Evolutionary conservation across 2,797 vertebrate genomes (phyloP).

Genomic region (Eptatretus atami): DNA sequence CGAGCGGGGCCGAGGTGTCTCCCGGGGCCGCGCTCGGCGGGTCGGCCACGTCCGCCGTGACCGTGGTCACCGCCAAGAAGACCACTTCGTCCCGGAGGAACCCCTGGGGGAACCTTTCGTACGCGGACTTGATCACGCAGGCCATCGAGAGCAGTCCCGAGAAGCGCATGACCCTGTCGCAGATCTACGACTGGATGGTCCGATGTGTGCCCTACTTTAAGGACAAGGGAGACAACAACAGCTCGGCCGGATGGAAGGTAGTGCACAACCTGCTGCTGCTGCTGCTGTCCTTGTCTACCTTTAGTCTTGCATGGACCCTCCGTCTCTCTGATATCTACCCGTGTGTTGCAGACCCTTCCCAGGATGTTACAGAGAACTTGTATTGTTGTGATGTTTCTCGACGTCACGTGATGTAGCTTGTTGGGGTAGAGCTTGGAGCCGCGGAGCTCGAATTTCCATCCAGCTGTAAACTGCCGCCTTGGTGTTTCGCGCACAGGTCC

Average conservation of each 20-base stretch:
- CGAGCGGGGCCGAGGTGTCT: neutral
- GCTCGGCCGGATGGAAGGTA: slow-evolving; percentile 96
- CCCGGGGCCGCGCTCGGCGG: neutral
- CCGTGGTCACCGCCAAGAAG: slow-evolving; percentile 77
- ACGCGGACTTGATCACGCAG: slow-evolving; percentile 75
- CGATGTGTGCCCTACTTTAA: slow-evolving; percentile 88
- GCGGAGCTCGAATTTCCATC: no score
- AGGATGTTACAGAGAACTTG: no score
- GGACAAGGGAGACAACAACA: slow-evolving; percentile 98
- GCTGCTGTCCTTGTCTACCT: no score
- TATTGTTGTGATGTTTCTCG: no score
- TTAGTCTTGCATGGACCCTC: no score
- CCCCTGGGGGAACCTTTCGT: slow-evolving; percentile 89
- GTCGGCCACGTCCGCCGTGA: slow-evolving; percentile 22
- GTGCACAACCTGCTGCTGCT: no score
- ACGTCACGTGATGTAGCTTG: no score
- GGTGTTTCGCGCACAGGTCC: no score
- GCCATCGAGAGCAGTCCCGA: slow-evolving; percentile 80
- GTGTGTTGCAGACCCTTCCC: no score
- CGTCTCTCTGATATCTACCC: no score
- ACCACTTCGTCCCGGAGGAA: slow-evolving; percentile 68
- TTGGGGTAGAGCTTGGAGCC: no score
- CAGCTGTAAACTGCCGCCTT: no score
- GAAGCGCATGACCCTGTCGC: slow-evolving; percentile 81
- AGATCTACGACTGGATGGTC: slow-evolving; percentile 99